Base-by-base conservation (phyloP, 1,140 invertebrate genomes). In the Tetragonula clypearis region DNA sequence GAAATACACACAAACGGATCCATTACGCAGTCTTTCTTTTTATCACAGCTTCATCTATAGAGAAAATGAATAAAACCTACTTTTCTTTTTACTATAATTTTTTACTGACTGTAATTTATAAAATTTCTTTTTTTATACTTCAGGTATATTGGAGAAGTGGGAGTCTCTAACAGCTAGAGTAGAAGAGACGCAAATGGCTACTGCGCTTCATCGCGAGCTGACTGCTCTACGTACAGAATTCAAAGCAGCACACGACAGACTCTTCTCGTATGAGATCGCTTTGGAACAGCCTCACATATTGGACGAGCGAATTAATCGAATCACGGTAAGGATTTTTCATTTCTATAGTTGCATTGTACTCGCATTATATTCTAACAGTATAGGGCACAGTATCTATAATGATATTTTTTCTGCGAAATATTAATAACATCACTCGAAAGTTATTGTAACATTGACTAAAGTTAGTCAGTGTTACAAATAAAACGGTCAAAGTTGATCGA, bases 91-190 rank as follows among this genome's bases (percentile, higher is more conserved):
- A 23, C 0, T 62, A 12, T 62, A n/a, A n/a, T 62, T 14, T n/a
- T n/a, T 14, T n/a, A n/a, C 4, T 4, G 60, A 62, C 60, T 0
- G 26, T 23, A 0, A 12, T 23, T 41, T 35, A 55, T 60, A 17
- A 9, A 71, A 41, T 21, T 17, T 58, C n/a, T 12, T 30, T 65
- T 60, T 88, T 76, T 15, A 74, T 87, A 66, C 94, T 95, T 55
- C 90, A 97, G 96, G 94, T 87, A 93, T 96, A 76, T 94, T 96
- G 72, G 94, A 96, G 84, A 93, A 95, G 91, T 96, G 96, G 96
- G 95, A 96, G 89, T 93, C 92, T 41, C 90, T 96, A 77, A 94
- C 95, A 66, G 91, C 93, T 19, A 92, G 95, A 84, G 94, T 95
- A 0, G 95, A 96, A 53, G 95, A 96, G 79, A 92, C 95, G 12